Percentiles rank a stretch among this genome's conserved stretches.
Conservation (phyloP, 2,113 vertebrate genomes). For the Nettapus auritus region DNA sequence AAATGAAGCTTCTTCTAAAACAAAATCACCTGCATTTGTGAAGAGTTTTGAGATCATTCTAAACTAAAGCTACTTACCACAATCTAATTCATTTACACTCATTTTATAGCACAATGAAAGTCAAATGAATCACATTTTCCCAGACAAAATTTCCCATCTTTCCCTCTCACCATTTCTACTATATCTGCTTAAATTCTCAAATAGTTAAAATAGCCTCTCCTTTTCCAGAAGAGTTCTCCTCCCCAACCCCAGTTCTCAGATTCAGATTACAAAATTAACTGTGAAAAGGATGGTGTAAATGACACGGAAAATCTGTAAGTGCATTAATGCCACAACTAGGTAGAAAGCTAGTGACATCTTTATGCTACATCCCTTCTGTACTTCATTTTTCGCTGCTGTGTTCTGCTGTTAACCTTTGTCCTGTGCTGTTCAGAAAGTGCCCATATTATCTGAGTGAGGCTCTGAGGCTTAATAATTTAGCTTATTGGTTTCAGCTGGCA, state of each 20-base stretch:
- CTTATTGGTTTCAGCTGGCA: slow-evolving; percentile 28
- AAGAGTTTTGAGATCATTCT: background rate
- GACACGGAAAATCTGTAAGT: background rate
- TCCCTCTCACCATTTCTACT: background rate
- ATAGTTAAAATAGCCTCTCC: background rate
- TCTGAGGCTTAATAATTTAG: slow-evolving; percentile 38
- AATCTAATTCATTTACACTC: background rate
- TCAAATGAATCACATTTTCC: background rate
- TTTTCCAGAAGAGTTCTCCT: background rate
- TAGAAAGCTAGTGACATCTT: background rate
- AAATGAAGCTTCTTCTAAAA: background rate
- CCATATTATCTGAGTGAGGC: background rate
- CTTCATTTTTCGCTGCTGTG: background rate
- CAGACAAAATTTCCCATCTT: background rate
- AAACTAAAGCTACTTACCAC: background rate
- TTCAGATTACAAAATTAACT: background rate
- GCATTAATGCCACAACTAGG: background rate
- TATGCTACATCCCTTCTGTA: background rate
- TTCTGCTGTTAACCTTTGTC: slow-evolving; percentile 40
- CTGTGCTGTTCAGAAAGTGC: slow-evolving; percentile 1
- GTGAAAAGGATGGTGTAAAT: background rate
- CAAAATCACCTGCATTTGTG: background rate
- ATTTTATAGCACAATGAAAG: background rate
- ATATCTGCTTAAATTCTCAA: background rate
- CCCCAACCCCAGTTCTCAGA: background rate